Base-by-base conservation (phyloP, 2,113 vertebrate genomes). In the Morone saxatilis region DNA sequence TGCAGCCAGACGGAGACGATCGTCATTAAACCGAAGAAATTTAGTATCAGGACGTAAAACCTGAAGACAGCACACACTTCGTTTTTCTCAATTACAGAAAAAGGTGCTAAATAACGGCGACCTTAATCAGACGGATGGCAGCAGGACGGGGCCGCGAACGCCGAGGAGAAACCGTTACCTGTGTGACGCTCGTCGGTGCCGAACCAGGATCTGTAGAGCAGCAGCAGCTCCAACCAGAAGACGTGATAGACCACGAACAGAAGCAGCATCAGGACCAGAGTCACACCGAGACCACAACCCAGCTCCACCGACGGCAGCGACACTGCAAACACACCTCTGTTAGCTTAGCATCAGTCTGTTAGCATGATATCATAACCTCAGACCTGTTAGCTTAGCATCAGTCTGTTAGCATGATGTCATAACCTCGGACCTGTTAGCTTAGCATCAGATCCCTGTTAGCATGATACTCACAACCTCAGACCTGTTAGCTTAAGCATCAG, bases 141-240 rank as follows among this genome's bases (percentile, higher is more conserved):
- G 31, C 31, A 2, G 31, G 31, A 31, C 31, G 31, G 31, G 2
- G 31, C 31, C 31, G 31, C 3, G 31, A 2, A 31, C 31, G 31
- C 14, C 6, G 22, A 31, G 22, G 20, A 1, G 53, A 14, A 11
- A 14, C 25, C 1, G 4, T 81, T 9, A 99, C 98, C 98, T 88
- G 96, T 94, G 92, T 96, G 94, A 1, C 97, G 96, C 95, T 99
- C 98, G 53, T 98, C 97, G 0, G 97, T 97, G 83, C 98, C 97
- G 83, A 99, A 99, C 92, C 98, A 96, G 88, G 97, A 97, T 7
- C 98, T 95, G 51, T 99, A 99, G 81, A 99, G 95, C 59, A 99
- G 95, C 83, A 99, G 97, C 93, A 99, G 95, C 91, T 99, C 98
- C 70, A 99, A 88, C 97, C 98, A 97, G 91, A 97, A 99, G 43